Evolutionary conservation across 2,888 invertebrate species (phyloP), one percentile per base, ranked within the genome.

Genomic region (Lepidocyrtinus sp.): DNA sequence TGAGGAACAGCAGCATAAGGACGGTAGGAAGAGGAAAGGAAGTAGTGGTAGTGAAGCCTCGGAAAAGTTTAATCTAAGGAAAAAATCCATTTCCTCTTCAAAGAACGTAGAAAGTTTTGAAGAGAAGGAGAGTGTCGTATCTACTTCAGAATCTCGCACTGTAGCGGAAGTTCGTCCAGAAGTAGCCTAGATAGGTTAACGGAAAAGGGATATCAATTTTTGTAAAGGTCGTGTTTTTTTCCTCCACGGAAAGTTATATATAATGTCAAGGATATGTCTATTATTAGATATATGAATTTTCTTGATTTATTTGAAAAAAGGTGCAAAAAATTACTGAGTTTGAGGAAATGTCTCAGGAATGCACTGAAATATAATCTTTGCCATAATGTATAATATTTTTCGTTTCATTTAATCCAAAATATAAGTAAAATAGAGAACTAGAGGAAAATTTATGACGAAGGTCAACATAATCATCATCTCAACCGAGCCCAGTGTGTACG

Each of bases 121-220:
- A 21, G 76, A 76, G 21, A 71, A 77, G 21, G 27, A 27, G 5
- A n/a, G 21, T n/a, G n/a, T n/a, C n/a, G n/a, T n/a, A n/a, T n/a
- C n/a, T 19, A 46, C 12, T 25, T 50, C 63, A 9, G 70, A 26
- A 26, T 45, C 21, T 55, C 45, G 63, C 46, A 64, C 76, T 21
- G 36, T 71, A 65, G 76, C 76, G 24, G 71, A 77, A 65, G 76
- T 77, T 55, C 76, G 76, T 77, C 76, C 76, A 65, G 70, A 70
- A 55, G 22, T 50, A 64, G 62, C 26, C 2, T 62, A 71, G n/a
- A n/a, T n/a, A 62, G 71, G 12, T 3, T 7, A 12, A 7, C 5
- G 36, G 36, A 36, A 36, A 12, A 36, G 12, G 36, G 36, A 36
- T 7, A 36, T 36, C n/a, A 36, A 36, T 36, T 36, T 36, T 36